A percentile compares a stretch with the other conserved stretches of the same genome.
These are phyloP conservation scores for Drosophila neocordata DNA, from an alignment of 1,140 invertebrate species.

Conservation along the genomic window DNA sequence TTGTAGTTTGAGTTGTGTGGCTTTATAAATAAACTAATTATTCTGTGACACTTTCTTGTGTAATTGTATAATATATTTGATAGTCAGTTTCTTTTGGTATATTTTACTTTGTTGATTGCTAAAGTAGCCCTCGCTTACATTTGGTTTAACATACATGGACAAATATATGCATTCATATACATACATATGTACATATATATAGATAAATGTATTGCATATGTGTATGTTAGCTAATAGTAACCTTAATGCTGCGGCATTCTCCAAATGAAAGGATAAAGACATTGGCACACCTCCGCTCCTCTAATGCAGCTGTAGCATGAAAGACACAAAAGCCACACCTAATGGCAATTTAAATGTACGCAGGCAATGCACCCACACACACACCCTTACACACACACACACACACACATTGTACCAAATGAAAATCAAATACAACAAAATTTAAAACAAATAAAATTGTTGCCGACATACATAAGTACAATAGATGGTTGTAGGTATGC, in stretches of 20 bases:
- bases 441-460: constrained; percentile 19
- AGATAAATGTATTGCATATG: constrained; percentile 14
- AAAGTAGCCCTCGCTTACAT: neutral
- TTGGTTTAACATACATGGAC: neutral
- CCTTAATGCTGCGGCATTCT: constrained; percentile 62
- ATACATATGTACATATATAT: constrained; percentile 28
- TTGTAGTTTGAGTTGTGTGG: too few relatives aligned
- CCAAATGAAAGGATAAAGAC: constrained; percentile 43
- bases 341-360: constrained; percentile 74
- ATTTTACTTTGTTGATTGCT: neutral
- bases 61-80: too few relatives aligned
- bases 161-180: too few relatives aligned
- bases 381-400: constrained; percentile 1
- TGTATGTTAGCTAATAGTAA: constrained; percentile 39
- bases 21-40: too few relatives aligned
- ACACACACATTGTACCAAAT: constrained; percentile 11
- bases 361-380: constrained; percentile 24
- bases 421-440: constrained; percentile 30
- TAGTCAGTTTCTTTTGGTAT: too few relatives aligned
- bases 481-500: neutral
- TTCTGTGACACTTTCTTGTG: neutral
- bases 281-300: constrained; percentile 8
- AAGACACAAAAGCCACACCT: constrained; percentile 49
- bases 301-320: neutral
- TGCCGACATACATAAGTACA: too few relatives aligned